Base-by-base conservation (phyloP, 2,113 vertebrate genomes). In the Excalfactoria chinensis region DNA sequence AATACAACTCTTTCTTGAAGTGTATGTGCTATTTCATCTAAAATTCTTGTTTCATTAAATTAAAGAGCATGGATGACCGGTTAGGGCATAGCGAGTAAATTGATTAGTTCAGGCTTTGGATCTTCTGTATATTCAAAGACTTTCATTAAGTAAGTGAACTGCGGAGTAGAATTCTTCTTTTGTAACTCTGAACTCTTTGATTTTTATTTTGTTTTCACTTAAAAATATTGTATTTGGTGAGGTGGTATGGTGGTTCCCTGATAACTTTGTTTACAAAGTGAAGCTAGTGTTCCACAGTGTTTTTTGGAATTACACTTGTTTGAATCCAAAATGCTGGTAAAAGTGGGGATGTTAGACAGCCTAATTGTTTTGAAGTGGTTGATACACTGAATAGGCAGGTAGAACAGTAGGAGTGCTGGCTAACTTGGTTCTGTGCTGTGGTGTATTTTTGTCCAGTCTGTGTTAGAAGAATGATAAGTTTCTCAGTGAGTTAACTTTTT, bases 21-120 rank as follows among this genome's bases (percentile, higher is more conserved):
- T 97, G 96, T 98, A 97, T 98, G 95, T 97, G 97, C 97, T 98
- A 95, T 98, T 98, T 98, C 97, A 97, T 97, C 96, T 97, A 93
- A 98, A 97, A 97, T 96, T 97, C 98, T 98, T 98, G 98, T 98
- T 98, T 98, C 98, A 98, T 98, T 98, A 98, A 98, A 98, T 98
- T 98, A 98, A 98, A 98, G 97, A 98, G 98, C 97, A 97, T 97
- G 96, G 97, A 97, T 98, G 98, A 98, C 96, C 46, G 93, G 85
- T 95, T 96, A 93, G 97, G 98, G 97, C 97, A 96, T 91, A 95
- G 98, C 63, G 71, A 96, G 97, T 97, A 98, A 98, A 98, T 98
- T 98, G 98, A 98, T 98, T 98, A 98, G 98, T 98, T 98, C 97
- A 98, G 97, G 97, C 95, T 98, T 97, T 21, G 95, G 96, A 97